Evolutionary conservation across 2,888 invertebrate genomes (phyloP), one percentile per base, ranked within the genome.

Genomic region (Agrilus biguttatus): DNA sequence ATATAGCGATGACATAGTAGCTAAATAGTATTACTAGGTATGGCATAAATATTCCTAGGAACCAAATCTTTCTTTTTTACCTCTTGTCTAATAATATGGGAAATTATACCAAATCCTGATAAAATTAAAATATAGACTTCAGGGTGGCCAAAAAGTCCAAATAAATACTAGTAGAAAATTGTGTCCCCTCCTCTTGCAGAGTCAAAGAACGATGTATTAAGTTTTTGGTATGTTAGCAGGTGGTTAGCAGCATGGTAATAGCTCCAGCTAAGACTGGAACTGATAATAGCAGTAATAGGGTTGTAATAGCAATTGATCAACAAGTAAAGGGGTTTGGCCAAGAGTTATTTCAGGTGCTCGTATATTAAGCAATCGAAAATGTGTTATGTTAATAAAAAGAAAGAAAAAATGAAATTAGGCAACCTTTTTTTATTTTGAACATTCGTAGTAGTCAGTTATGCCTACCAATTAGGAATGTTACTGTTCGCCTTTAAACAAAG

Each of bases 61-160:
- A 0, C 83, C 81, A 67, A 85, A 85, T 3, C 78, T 74, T 75
- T 78, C 76, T 54, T 78, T 78, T 75, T 83, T 83, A 6, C 77
- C 77, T 60, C 78, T 73, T 78, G 77, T 1, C 72, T 73, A 65
- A 85, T 77, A 70, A 83, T 79, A 61, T 85, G 83, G 0, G 82
- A 84, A 63, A 86, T 78, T 71, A 86, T 75, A 0, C 85, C 84
- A 72, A 87, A 86, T 65, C 80, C 84, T 0, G 84, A 84, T 55
- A 86, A 59, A 78, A 86, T 85, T 71, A 86, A 67, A 81, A 86
- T 84, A 68, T 87, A 88, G 48, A 87, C 84, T 77, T 87, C 85
- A 8, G 85, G 86, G 43, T 87, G 86, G 0, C 85, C 86, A 75
- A 87, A 88, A 70, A 87, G 87, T 78, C 85, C 87, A 69, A 88